Base-by-base conservation (phyloP, 2,113 vertebrate species). In the human region DNA sequence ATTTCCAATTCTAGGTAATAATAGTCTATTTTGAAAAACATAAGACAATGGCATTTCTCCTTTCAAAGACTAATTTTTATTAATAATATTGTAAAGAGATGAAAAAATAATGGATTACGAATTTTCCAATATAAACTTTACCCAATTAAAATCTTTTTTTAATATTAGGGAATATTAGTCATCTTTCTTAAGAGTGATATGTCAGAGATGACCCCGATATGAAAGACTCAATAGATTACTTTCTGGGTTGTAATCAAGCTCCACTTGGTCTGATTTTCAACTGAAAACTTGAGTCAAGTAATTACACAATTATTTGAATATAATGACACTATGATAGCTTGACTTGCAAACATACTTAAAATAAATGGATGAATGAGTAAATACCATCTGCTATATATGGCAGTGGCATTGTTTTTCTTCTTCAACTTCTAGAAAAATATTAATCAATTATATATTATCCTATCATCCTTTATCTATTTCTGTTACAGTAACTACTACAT, bases 131-230 rank as follows among this genome's bases (percentile, higher is more conserved):
- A 52, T 40, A 79, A 73, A n/a, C 2, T 89, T 89, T 93, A 50
- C 27, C 61, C 22, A 91, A 59, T 68, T 89, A 72, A 94, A 83
- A 79, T 82, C 16, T 23, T 83, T 80, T 91, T 93, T 80, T 85
- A 83, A 80, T 45, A 79, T 57, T 66, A 73, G 35, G 30, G 22
- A 70, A 18, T 57, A 84, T 18, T 64, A 30, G 27, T 64, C 27
- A 40, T n/a, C 32, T 66, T 89, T 81, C 83, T 61, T 45, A 43
- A 83, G 23, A 59, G 4, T 50, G 66, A 80, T 72, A 90, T 43
- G 20, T 64, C 50, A 82, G 35, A 93, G 32, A 94, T 61, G 20
- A 83, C 35, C 48, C 48, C 27, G 35, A 30, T 8, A 68, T 27
- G 23, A 78, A 82, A 96, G 59, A 76, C 5, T 18, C 35, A 80